phyloP scores from a whole-genome alignment of 2,797 vertebrate species.

The Gephyroberyx darwinii region DNA sequence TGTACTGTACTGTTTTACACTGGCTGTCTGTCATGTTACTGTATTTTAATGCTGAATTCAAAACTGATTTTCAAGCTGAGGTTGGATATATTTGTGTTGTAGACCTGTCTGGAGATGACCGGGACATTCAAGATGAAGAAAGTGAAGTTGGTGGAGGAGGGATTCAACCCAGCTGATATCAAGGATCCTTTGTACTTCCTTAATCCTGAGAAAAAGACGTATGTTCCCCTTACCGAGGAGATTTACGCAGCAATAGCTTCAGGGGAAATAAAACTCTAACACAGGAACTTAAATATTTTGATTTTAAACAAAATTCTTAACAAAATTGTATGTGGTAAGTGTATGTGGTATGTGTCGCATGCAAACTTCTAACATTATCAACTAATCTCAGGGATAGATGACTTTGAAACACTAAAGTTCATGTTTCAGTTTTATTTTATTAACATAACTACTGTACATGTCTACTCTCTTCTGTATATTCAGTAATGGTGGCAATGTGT shows the following conservation, averaged over 20 bases:
- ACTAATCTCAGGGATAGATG: conserved; percentile 78
- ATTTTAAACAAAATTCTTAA: not conserved
- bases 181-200: conserved; percentile 86
- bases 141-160: conserved; percentile 86
- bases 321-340: not conserved
- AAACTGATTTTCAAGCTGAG: too few species aligned
- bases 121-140: conserved; percentile 93
- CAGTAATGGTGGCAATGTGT: conserved; percentile 5
- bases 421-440: conserved; percentile 19
- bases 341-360: not conserved
- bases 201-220: conserved; percentile 82
- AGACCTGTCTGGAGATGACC: conserved; percentile 81
- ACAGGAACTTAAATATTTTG: not conserved
- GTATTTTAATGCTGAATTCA: too few species aligned
- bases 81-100: conserved; percentile 12
- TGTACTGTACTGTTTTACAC: too few species aligned
- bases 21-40: too few species aligned
- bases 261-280: conserved; percentile 84
- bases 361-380: conserved; percentile 12
- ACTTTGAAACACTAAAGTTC: conserved; percentile 11
- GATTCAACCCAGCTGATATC: conserved; percentile 84
- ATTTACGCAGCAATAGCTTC: conserved; percentile 79
- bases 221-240: conserved; percentile 82
- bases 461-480: conserved; percentile 17
- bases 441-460: conserved; percentile 34